phyloP scores from a whole-genome alignment of 2,797 vertebrate species.

The Coccyzus lansbergi region DNA sequence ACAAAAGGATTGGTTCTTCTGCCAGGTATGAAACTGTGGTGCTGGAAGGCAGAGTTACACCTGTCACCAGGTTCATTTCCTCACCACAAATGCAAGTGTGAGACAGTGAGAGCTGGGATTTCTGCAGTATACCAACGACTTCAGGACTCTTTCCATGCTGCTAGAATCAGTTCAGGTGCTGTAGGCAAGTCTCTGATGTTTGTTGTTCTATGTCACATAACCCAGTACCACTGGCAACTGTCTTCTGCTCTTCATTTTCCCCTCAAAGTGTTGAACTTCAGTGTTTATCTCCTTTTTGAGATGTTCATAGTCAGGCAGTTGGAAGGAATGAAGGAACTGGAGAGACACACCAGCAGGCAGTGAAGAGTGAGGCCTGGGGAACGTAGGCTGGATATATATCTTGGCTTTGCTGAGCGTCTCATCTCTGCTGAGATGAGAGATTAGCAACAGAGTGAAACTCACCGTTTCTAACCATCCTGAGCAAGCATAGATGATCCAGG shows the following conservation, averaged over 20 bases:
- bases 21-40: neutral
- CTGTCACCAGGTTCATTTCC: neutral
- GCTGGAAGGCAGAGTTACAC: neutral
- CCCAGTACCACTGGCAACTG: neutral
- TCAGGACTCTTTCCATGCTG: neutral
- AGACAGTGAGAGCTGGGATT: neutral
- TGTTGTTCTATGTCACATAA: neutral
- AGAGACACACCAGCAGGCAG: neutral
- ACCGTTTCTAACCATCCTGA: neutral
- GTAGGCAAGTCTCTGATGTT: neutral
- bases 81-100: neutral
- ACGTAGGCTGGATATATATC: neutral
- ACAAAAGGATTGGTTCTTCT: neutral
- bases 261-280: neutral
- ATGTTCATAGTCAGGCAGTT: neutral
- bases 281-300: neutral
- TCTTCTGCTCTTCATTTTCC: neutral
- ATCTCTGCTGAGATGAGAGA: neutral
- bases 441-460: neutral
- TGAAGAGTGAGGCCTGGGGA: neutral
- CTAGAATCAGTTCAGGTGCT: neutral
- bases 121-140: neutral
- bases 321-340: neutral
- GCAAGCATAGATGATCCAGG: neutral
- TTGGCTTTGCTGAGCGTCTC: neutral